A percentile compares a stretch with the other conserved stretches of the same genome.
Conservation (phyloP, 2,888 invertebrate genomes). For the Peribatodes rhomboidaria region DNA sequence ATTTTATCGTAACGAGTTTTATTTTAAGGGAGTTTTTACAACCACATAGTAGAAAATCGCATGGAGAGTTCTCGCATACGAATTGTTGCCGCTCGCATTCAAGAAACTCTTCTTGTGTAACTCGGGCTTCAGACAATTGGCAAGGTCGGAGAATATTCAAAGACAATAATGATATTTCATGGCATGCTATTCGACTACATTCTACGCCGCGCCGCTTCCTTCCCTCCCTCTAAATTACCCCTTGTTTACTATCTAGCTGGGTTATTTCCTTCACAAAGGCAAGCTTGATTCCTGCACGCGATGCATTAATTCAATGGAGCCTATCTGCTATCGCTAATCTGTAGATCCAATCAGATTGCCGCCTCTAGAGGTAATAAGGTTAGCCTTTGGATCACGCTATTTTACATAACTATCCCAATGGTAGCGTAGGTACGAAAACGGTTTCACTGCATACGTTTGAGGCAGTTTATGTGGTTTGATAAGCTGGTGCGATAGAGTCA, state of each 20-base stretch:
- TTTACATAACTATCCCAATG: constrained; percentile 37
- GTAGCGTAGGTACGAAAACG: constrained; percentile 6
- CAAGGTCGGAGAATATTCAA: constrained; percentile 11
- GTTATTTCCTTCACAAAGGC: constrained; percentile 25
- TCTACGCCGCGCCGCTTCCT: constrained; percentile 4
- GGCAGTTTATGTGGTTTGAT: background rate
- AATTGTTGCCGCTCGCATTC: too few relatives aligned
- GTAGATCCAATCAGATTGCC: constrained; percentile 64
- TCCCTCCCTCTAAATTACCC: constrained; percentile 8
- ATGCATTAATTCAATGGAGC: constrained; percentile 49
- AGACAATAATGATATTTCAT: constrained; percentile 2
- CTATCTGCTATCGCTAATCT: constrained; percentile 66
- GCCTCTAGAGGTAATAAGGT: constrained; percentile 52
- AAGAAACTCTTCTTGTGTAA: too few relatives aligned
- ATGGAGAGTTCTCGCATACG: too few relatives aligned
- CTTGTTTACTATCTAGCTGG: constrained; percentile 12
- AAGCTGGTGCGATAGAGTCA: background rate
- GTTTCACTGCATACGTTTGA: constrained; percentile 1
- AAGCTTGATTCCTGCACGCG: constrained; percentile 39
- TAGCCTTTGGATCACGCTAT: constrained; percentile 49
- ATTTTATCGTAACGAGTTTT: too few relatives aligned
- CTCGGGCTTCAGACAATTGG: constrained; percentile 2
- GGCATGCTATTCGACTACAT: background rate
- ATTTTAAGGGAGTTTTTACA: too few relatives aligned
- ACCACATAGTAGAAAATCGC: too few relatives aligned